phyloP scores from a whole-genome alignment of 2,888 invertebrate genomes.

The Drosophila anomelani region DNA sequence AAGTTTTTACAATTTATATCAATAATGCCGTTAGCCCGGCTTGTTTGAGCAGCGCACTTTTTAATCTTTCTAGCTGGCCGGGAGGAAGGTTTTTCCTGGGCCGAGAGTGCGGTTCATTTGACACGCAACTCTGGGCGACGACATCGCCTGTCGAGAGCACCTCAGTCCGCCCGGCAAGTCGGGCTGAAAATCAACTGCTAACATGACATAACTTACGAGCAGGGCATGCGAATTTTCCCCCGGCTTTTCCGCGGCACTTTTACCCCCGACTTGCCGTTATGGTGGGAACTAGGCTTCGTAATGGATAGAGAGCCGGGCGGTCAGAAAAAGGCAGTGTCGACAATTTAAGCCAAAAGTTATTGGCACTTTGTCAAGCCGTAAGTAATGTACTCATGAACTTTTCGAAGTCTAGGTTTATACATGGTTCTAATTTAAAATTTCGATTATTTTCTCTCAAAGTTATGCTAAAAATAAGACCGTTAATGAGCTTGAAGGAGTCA shows the following conservation, averaged over 20 bases:
- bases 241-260: slow-evolving; percentile 31
- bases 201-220: slow-evolving; percentile 79
- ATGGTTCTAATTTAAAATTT: neutral
- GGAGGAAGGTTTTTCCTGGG: slow-evolving; percentile 29
- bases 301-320: slow-evolving; percentile 28
- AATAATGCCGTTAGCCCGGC: slow-evolving; percentile 68
- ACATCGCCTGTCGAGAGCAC: slow-evolving; percentile 54
- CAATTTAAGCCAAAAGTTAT: slow-evolving; percentile 69
- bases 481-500: neutral
- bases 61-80: slow-evolving; percentile 61
- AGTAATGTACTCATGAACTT: slow-evolving; percentile 15
- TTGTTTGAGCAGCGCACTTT: slow-evolving; percentile 65
- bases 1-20: slow-evolving; percentile 75
- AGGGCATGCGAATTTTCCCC: slow-evolving; percentile 68
- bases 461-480: no score
- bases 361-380: slow-evolving; percentile 77
- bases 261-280: slow-evolving; percentile 52
- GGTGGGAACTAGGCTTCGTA: slow-evolving; percentile 43
- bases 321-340: slow-evolving; percentile 27
- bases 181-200: slow-evolving; percentile 75
- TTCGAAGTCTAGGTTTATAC: slow-evolving; percentile 30
- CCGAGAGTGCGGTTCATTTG: slow-evolving; percentile 58
- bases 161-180: slow-evolving; percentile 49
- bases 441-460: neutral
- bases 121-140: slow-evolving; percentile 68